Base-by-base conservation (phyloP, 2,888 invertebrate genomes). In the Labia minor region DNA sequence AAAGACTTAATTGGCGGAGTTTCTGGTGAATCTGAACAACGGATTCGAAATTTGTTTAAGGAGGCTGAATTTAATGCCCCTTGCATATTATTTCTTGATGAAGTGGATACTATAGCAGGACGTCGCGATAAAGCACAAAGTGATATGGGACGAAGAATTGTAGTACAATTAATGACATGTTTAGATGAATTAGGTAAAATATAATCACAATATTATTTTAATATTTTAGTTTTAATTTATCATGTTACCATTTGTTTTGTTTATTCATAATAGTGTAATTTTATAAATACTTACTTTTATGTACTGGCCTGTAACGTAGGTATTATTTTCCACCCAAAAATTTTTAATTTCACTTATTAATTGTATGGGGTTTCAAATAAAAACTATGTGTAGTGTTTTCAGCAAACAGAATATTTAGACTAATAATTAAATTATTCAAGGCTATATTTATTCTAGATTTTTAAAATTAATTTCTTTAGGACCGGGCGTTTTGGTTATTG, bases 131-230 rank as follows among this genome's bases (percentile, higher is more conserved):
- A 88, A 73, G 94, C 94, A 1, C 91, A 92, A 73, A 89, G 91
- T 76, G 96, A 95, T 74, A 98, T 98, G 97, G 96, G 98, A 76
- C 85, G 91, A 70, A 81, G 98, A 69, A 93, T 99, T 78, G 96
- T 98, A 6, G 88, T 96, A 0, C 97, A 98, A 77, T 78, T 99
- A 67, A 80, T 95, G 37, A 86, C 89, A 14, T 93, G 93, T 73
- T 81, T 99, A 74, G 97, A 99, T 80, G 19, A 61, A 19, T 20
- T 65, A 37, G 49, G 33, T 37, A 18, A 2, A 14, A n/a, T n/a
- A n/a, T n/a, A n/a, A n/a, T n/a, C n/a, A n/a, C n/a, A n/a, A n/a
- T n/a, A 8, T 18, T n/a, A 4, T 33, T 18, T 16, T n/a, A n/a
- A n/a, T n/a, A n/a, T n/a, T n/a, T n/a, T n/a, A n/a, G n/a, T n/a